Conservation (phyloP, 2,888 invertebrate genomes). For the Ernsta delagoae region DNA sequence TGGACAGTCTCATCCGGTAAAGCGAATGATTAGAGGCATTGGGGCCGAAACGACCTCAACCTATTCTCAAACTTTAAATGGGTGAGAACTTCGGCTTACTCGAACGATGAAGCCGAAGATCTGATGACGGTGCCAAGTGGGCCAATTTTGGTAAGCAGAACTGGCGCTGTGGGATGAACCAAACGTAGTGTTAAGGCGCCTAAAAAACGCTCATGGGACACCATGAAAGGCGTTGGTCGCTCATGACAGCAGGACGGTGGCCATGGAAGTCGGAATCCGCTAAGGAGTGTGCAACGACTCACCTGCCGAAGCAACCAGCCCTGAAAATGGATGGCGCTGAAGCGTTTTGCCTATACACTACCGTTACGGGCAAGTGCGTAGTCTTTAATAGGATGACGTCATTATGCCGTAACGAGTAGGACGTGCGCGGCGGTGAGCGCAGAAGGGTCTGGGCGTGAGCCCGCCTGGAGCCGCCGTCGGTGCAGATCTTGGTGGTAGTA, state of each 20-base stretch:
- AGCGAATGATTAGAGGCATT: conserved; percentile 91
- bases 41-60: conserved; percentile 89
- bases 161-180: conserved; percentile 92
- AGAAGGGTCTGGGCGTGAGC: conserved; percentile 84
- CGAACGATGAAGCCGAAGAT: conserved; percentile 80
- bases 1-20: conserved; percentile 87
- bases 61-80: conserved; percentile 92
- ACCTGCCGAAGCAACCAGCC: conserved; percentile 78
- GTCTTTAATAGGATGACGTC: conserved; percentile 35
- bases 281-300: conserved; percentile 47
- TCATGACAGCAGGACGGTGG: conserved; percentile 43
- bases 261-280: conserved; percentile 48
- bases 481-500: conserved; percentile 86
- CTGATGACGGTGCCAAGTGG: conserved; percentile 87
- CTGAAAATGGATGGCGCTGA: conserved; percentile 88
- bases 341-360: conserved; percentile 81
- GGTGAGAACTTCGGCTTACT: conserved; percentile 88
- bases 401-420: conserved; percentile 36
- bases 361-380: conserved; percentile 54
- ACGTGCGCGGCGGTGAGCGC: conserved; percentile 70
- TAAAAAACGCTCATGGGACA: conserved; percentile 79
- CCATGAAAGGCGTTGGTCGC: conserved; percentile 66
- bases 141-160: conserved; percentile 92
- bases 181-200: conserved; percentile 89
- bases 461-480: conserved; percentile 81